Percentiles rank a stretch among this genome's conserved stretches.
Evolutionary conservation across 2,888 invertebrate genomes (phyloP).

Genomic region (Stictocephala bisonia): DNA sequence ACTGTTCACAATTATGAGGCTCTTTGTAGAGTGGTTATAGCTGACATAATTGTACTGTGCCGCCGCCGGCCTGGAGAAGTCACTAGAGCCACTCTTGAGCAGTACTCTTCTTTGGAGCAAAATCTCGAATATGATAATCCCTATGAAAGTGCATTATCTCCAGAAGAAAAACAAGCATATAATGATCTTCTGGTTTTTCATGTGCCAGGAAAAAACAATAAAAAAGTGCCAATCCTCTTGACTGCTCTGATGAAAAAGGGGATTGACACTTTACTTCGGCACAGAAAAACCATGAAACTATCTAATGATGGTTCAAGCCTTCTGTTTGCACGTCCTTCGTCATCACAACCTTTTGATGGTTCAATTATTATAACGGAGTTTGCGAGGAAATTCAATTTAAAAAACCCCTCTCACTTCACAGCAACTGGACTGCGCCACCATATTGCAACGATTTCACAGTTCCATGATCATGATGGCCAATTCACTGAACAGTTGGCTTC

Average conservation of each 20-base stretch:
- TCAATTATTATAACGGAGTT: not conserved
- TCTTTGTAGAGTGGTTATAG: not conserved
- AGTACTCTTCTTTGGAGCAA: not conserved
- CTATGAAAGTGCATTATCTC: not conserved
- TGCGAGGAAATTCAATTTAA: not conserved
- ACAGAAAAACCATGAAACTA: not conserved
- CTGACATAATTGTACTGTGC: not conserved
- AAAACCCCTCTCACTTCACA: conserved; percentile 1
- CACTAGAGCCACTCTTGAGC: not conserved
- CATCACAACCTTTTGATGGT: not conserved
- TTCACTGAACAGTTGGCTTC: conserved; percentile 1
- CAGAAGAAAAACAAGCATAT: not conserved
- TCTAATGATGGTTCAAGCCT: not conserved
- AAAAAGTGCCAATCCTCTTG: conserved; percentile 8
- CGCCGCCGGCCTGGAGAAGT: not conserved
- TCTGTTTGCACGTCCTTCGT: not conserved
- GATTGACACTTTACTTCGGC: not conserved
- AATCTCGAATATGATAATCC: not conserved
- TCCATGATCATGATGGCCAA: not conserved
- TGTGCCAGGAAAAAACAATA: conserved; percentile 7
- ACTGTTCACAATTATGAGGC: not conserved
- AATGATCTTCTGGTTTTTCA: not conserved
- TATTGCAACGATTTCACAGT: not conserved
- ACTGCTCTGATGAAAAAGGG: not conserved
- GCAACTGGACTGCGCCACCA: conserved; percentile 14